These are phyloP conservation scores for Scolopax rusticola DNA, from an alignment of 2,797 vertebrate species.

Conservation along the genomic window DNA sequence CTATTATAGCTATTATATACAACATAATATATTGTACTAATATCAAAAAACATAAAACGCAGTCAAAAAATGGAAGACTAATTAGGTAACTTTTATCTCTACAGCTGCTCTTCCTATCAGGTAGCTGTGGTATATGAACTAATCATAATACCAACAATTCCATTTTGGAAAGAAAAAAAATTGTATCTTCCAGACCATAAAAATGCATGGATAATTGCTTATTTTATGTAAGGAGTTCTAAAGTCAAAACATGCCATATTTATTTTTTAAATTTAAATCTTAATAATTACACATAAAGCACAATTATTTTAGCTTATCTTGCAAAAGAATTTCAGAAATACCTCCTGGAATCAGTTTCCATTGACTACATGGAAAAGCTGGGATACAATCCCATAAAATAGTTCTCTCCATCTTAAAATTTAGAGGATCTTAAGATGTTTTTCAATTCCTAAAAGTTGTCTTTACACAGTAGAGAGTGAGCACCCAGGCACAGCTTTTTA, in stretches of 20 bases:
- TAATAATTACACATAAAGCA: not conserved
- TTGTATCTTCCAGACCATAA: not conserved
- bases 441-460: not conserved
- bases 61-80: not conserved
- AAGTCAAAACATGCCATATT: not conserved
- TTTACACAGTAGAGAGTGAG: not conserved
- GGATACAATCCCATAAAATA: not conserved
- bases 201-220: slow-evolving; percentile 11
- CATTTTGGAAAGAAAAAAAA: not conserved
- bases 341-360: not conserved
- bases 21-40: not conserved
- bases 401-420: not conserved
- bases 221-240: not conserved
- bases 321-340: not conserved
- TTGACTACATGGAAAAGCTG: not conserved
- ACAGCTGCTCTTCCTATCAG: not conserved
- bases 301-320: not conserved
- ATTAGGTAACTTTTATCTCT: not conserved
- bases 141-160: not conserved
- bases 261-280: not conserved
- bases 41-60: not conserved
- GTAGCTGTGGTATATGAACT: not conserved
- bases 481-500: not conserved
- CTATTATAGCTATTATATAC: too few species aligned
- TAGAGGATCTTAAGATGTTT: not conserved